phyloP scores from a whole-genome alignment of 2,888 invertebrate genomes.

The Xylota sylvarum region DNA sequence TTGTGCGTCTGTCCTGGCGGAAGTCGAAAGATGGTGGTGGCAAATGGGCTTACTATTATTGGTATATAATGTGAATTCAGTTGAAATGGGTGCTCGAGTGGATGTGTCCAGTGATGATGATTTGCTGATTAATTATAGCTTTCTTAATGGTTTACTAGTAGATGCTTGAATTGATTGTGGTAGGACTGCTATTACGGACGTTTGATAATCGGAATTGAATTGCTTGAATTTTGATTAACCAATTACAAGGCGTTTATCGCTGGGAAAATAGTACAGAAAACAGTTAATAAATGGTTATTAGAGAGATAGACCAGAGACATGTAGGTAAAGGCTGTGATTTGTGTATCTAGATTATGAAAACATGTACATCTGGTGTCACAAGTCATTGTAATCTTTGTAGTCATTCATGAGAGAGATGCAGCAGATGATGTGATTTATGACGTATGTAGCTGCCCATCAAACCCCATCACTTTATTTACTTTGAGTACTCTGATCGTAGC shows the following conservation, averaged over 20 bases:
- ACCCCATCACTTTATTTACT: no score
- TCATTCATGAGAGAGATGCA: no score
- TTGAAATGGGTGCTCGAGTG: conserved; percentile 27
- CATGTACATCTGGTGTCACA: no score
- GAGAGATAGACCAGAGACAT: no score
- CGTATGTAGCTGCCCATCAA: no score
- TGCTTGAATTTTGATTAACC: conserved; percentile 17
- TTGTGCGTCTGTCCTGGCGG: conserved; percentile 28
- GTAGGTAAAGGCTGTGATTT: no score
- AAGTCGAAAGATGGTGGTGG: not conserved
- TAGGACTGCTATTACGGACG: not conserved
- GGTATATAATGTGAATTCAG: conserved; percentile 1
- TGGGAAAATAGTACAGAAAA: not conserved
- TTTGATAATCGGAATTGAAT: conserved; percentile 33
- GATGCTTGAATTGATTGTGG: conserved; percentile 14
- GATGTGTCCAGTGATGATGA: conserved; percentile 40
- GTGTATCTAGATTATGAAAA: no score
- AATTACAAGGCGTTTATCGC: not conserved
- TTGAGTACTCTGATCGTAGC: no score
- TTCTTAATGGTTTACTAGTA: conserved; percentile 18
- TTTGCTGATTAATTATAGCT: conserved; percentile 65
- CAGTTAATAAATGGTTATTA: not conserved
- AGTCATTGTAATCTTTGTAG: no score
- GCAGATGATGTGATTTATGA: no score
- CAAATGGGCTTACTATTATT: not conserved